Evolutionary conservation across 1,140 invertebrate species (phyloP), one percentile per base, ranked within the genome.

Genomic region (Centruroides sculpturatus): DNA sequence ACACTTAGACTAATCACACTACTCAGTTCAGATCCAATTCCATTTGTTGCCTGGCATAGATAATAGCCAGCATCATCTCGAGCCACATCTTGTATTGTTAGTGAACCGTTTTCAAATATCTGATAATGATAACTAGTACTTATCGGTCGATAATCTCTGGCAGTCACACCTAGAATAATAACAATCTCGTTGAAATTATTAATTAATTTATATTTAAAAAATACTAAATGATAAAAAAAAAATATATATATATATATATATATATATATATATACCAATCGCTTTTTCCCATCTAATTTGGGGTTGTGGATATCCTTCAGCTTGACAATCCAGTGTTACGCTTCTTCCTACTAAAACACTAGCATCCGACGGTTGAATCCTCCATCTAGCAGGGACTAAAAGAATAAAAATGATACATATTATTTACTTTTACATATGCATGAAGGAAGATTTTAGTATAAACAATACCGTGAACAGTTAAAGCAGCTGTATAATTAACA

Each of bases 331-430:
- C 1, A 96, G 73, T 4, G 83, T 83, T 9, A 91, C 82, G 66
- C 86, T 84, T 70, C 89, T 83, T 3, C 87, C 86, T 5, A 90
- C 83, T 2, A 89, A 85, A 8, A 90, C 89, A 65, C 84, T 89
- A 3, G 86, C 81, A 69, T 95, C 89, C 65, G 82, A 79, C 0
- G 92, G 92, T 70, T 94, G 89, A 61, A 89, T 77, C 4, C 88
- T 82, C 92, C 92, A 96, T 69, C 85, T 81, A 12, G 92, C 91
- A 7, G 92, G 90, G 55, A 96, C 89, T 92, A 71, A 59, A 79
- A 77, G 55, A 65, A 60, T 8, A 13, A 35, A 10, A 23, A 61
- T 23, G 23, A 23, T 23, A 23, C 23, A 23, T 23, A 23, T 23
- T 23, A 23, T 23, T 23, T 23, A 23, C 23, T 23, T 23, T 23